A percentile compares a stretch with the other conserved stretches of the same genome.
Evolutionary conservation across 2,888 invertebrate genomes (phyloP).

Genomic region (Tenthredo livida): DNA sequence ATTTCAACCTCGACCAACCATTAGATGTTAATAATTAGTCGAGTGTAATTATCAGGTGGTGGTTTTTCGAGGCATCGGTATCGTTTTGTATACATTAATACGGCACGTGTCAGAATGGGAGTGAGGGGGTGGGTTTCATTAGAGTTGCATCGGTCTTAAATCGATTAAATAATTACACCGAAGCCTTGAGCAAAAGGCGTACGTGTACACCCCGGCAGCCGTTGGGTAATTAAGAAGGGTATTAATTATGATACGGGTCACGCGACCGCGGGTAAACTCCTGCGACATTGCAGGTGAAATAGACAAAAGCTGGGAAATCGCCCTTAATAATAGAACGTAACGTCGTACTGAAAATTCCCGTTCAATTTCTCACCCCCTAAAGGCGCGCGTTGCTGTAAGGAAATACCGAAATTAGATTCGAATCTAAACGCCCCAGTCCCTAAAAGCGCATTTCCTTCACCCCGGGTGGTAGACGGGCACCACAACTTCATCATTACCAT

Average conservation of each 20-base stretch:
- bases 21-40: neutral
- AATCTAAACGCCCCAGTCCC: slow-evolving; percentile 71
- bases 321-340: slow-evolving; percentile 37
- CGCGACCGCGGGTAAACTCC: slow-evolving; percentile 53
- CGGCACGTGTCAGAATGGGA: neutral
- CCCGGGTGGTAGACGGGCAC: slow-evolving; percentile 62
- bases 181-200: neutral
- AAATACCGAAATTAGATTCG: slow-evolving; percentile 73
- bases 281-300: slow-evolving; percentile 58
- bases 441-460: slow-evolving; percentile 71
- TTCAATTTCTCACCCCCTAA: slow-evolving; percentile 51
- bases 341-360: slow-evolving; percentile 59
- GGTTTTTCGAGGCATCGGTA: neutral
- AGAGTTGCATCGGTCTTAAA: slow-evolving; percentile 16
- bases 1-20: neutral
- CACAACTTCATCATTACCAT: neutral
- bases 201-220: neutral
- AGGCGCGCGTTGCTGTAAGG: slow-evolving; percentile 60
- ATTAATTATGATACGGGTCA: slow-evolving; percentile 61
- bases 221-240: slow-evolving; percentile 54
- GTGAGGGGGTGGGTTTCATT: neutral
- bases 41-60: neutral
- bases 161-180: slow-evolving; percentile 46
- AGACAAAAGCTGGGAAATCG: slow-evolving; percentile 48
- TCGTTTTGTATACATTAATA: slow-evolving; percentile 30